phyloP scores from a whole-genome alignment of 2,888 invertebrate species.

The Parnassius orleans region DNA sequence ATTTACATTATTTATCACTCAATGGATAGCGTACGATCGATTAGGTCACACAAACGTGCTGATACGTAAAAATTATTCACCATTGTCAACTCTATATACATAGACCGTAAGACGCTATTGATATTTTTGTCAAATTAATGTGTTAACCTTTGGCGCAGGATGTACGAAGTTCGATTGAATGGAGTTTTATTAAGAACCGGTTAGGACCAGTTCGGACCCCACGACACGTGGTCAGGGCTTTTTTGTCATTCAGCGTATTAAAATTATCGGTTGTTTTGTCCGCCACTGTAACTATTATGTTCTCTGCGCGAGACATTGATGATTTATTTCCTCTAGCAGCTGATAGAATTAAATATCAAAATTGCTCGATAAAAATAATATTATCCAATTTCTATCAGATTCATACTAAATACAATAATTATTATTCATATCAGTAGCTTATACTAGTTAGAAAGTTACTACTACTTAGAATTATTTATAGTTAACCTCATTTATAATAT shows the following conservation, averaged over 20 bases:
- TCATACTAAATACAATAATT: too few relatives aligned
- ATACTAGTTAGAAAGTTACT: too few relatives aligned
- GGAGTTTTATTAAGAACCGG: constrained; percentile 71
- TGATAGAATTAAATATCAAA: constrained; percentile 28
- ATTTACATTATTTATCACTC: constrained; percentile 35
- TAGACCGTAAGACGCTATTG: not conserved
- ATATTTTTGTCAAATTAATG: not conserved
- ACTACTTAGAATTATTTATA: too few relatives aligned
- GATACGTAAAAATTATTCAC: constrained; percentile 6
- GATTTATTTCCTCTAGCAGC: constrained; percentile 42
- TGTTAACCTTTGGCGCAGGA: constrained; percentile 13
- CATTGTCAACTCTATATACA: constrained; percentile 1
- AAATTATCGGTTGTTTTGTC: constrained; percentile 71
- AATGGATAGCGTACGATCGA: constrained; percentile 44
- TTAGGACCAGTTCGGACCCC: constrained; percentile 65
- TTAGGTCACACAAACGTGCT: constrained; percentile 26
- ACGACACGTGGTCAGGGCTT: constrained; percentile 71
- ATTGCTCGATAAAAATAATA: not conserved
- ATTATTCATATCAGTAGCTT: too few relatives aligned
- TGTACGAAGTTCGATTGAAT: constrained; percentile 66
- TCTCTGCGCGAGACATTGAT: constrained; percentile 36
- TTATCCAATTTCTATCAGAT: too few relatives aligned
- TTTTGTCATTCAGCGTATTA: constrained; percentile 67
- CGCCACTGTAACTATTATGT: constrained; percentile 37
- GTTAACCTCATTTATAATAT: too few relatives aligned